Conservation (phyloP, 2,113 vertebrate species). For the Tragelaphus scriptus region DNA sequence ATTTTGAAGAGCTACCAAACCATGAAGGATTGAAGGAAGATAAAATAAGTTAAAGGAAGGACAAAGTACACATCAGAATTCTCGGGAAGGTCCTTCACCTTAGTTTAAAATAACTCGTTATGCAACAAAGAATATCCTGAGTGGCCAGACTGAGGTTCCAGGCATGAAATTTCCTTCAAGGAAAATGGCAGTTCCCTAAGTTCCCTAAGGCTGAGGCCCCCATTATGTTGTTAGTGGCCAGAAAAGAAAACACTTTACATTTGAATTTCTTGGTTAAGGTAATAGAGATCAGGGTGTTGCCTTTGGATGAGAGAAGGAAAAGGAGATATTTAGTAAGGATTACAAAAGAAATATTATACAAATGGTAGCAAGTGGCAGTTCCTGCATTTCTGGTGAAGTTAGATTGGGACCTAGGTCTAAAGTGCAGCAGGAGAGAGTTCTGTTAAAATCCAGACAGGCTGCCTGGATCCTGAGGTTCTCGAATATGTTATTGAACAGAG, state of each 20-base stretch:
- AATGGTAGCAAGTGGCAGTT: background rate
- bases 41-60: background rate
- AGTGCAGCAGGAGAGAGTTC: background rate
- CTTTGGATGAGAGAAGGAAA: background rate
- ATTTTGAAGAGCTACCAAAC: slow-evolving; percentile 42
- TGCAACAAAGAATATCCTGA: background rate
- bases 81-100: background rate
- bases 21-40: background rate
- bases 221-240: background rate
- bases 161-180: background rate
- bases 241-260: background rate
- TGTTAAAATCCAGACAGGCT: background rate
- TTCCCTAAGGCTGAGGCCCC: background rate
- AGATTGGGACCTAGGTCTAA: background rate
- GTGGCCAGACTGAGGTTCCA: background rate
- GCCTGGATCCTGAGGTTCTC: background rate
- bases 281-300: background rate
- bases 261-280: background rate
- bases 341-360: background rate
- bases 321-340: background rate
- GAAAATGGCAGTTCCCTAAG: background rate
- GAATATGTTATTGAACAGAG: background rate
- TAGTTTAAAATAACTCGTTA: background rate
- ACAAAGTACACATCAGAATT: background rate
- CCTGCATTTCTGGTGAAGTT: background rate